Evolutionary conservation across 2,797 vertebrate genomes (phyloP).

Genomic region (Alectoris magna): DNA sequence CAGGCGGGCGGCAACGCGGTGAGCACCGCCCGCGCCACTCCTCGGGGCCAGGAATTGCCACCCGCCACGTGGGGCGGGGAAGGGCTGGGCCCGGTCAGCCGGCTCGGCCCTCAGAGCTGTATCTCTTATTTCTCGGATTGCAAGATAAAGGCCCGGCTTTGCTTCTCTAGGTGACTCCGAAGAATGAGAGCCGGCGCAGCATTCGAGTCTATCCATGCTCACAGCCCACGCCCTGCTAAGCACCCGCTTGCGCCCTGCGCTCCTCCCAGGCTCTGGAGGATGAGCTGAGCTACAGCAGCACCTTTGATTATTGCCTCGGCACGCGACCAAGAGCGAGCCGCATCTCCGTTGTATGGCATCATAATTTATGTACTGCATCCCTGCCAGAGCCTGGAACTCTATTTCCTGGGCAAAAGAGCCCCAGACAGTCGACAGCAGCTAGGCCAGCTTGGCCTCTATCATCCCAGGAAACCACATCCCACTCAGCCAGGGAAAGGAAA

Average conservation of each 20-base stretch:
- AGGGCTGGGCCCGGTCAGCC: background rate
- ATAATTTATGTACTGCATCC: background rate
- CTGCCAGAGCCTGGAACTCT: background rate
- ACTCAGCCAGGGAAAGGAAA: background rate
- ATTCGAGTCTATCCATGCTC: background rate
- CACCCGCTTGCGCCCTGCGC: rapidly evolving
- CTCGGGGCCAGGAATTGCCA: no score
- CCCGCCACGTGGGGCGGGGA: no score
- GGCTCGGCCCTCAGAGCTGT: background rate
- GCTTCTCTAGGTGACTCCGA: background rate
- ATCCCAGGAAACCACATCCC: background rate
- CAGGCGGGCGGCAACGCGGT: background rate
- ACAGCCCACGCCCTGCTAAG: background rate
- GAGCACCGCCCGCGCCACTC: no score
- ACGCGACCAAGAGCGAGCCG: background rate
- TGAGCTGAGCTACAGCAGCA: background rate
- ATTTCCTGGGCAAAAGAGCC: background rate
- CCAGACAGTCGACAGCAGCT: background rate
- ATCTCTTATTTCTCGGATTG: background rate
- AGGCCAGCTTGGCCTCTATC: background rate
- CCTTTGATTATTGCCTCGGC: rapidly evolving
- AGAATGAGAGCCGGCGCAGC: background rate
- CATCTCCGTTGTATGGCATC: background rate
- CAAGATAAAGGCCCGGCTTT: background rate
- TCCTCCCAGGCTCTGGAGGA: no score